These are phyloP conservation scores for Agonopterix arenella DNA, from an alignment of 2,888 invertebrate species.

Conservation along the genomic window DNA sequence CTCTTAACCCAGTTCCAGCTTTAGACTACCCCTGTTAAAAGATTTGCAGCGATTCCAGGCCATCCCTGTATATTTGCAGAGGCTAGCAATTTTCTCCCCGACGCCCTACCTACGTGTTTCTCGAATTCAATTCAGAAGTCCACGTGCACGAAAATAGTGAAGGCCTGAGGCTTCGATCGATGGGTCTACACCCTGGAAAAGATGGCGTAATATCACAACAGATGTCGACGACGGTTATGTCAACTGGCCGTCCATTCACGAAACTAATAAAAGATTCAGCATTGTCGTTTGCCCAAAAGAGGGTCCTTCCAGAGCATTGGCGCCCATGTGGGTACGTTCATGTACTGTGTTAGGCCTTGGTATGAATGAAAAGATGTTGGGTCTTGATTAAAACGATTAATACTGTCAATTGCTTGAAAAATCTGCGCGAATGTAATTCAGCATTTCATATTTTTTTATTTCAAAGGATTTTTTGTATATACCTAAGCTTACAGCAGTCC, in stretches of 20 bases:
- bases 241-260: constrained; percentile 70
- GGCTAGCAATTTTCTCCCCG: constrained; percentile 22
- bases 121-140: constrained; percentile 52
- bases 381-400: no score
- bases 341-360: no score
- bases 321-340: not conserved
- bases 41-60: constrained; percentile 5
- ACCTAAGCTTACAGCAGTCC: no score
- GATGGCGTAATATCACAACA: constrained; percentile 72
- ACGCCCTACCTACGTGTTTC: constrained; percentile 10
- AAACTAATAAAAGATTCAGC: constrained; percentile 76
- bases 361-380: no score
- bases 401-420: no score
- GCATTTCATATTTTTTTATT: no score
- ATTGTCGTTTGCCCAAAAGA: constrained; percentile 62
- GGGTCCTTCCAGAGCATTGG: constrained; percentile 41
- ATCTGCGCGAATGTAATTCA: no score
- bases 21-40: constrained; percentile 4
- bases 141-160: constrained; percentile 59
- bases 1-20: not conserved
- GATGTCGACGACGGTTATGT: constrained; percentile 72
- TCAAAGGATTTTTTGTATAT: no score
- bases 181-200: constrained; percentile 43
- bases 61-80: constrained; percentile 16
- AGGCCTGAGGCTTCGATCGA: constrained; percentile 42